Evolutionary conservation across 2,113 vertebrate genomes (phyloP).

Genomic region (Psilopogon haemacephalus): DNA sequence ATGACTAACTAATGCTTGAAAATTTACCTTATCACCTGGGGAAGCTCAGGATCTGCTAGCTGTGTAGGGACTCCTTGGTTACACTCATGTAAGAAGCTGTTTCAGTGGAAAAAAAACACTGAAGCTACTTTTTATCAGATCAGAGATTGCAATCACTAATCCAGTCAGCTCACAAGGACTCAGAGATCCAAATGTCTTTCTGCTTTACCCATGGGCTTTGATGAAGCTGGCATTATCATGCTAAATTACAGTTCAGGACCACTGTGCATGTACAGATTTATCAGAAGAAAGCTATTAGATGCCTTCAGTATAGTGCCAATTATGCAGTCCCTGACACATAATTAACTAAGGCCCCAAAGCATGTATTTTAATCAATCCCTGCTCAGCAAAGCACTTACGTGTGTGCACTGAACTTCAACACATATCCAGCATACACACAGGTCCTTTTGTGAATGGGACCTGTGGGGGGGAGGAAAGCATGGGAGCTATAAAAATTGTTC

Average conservation of each 20-base stretch:
- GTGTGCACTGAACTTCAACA: background rate
- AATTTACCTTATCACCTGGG: background rate
- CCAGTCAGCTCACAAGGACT: background rate
- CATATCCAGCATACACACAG: background rate
- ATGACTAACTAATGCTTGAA: background rate
- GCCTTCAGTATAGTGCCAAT: background rate
- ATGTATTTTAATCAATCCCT: conserved; percentile 39
- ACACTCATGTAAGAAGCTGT: background rate
- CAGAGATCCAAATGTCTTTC: background rate
- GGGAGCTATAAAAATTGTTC: background rate
- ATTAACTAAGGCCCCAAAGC: conserved; percentile 44
- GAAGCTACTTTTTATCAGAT: background rate
- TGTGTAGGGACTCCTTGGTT: background rate
- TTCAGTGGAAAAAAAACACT: background rate
- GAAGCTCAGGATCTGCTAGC: background rate
- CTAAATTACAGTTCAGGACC: conserved; percentile 1
- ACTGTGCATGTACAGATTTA: background rate
- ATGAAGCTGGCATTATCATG: conserved; percentile 5
- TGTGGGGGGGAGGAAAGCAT: background rate
- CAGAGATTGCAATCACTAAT: background rate
- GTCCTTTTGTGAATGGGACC: background rate
- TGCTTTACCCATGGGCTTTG: background rate
- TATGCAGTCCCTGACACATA: conserved; percentile 29
- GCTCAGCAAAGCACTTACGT: conserved; percentile 9
- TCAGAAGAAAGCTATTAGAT: conserved; percentile 5